A percentile compares a stretch with the other conserved stretches of the same genome.
phyloP scores from a whole-genome alignment of 2,888 invertebrate species.

The Drosophila fulvimacula region DNA sequence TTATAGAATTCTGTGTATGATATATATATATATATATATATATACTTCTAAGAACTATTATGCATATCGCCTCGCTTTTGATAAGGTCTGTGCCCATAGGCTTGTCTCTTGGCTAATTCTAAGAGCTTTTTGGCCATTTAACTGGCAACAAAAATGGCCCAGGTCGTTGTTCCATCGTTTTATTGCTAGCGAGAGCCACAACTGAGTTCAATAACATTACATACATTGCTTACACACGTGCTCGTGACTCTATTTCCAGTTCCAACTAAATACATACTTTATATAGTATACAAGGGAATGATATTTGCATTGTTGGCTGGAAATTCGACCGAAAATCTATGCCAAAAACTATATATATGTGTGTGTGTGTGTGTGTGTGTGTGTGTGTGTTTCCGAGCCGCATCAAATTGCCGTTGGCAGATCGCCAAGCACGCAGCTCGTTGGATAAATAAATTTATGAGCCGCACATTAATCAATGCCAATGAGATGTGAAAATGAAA shows the following conservation, averaged over 20 bases:
- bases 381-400: constrained; percentile 1
- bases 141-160: background rate
- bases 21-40: background rate
- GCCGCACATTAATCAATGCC: constrained; percentile 30
- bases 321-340: constrained; percentile 20
- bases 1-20: background rate
- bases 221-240: constrained; percentile 39
- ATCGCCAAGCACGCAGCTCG: constrained; percentile 22
- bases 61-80: background rate
- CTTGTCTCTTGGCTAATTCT: background rate
- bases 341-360: constrained; percentile 18
- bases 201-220: constrained; percentile 21
- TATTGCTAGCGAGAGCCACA: background rate
- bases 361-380: background rate
- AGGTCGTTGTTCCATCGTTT: constrained; percentile 1
- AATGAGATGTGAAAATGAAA: constrained; percentile 13
- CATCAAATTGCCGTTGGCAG: constrained; percentile 14
- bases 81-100: background rate
- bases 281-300: background rate
- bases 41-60: background rate
- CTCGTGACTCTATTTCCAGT: constrained; percentile 3
- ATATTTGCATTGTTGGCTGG: constrained; percentile 11
- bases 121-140: background rate
- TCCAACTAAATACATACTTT: background rate
- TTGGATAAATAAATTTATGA: constrained; percentile 21